These are phyloP conservation scores for Syngnathus rostellatus DNA, from an alignment of 2,797 vertebrate genomes.

Conservation along the genomic window DNA sequence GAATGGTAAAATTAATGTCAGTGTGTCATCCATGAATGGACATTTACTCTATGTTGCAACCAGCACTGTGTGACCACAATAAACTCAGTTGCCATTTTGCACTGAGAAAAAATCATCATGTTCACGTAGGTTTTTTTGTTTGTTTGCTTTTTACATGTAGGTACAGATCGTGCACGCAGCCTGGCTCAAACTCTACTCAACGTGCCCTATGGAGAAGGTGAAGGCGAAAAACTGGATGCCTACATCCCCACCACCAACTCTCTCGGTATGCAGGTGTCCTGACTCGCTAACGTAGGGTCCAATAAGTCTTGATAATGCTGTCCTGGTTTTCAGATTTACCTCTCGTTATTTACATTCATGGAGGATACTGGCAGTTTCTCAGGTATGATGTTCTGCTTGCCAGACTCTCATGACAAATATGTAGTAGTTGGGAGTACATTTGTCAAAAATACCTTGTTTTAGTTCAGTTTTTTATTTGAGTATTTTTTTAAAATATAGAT, in stretches of 20 bases:
- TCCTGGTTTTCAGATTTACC: conserved; percentile 64
- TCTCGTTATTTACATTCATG: conserved; percentile 84
- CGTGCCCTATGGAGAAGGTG: conserved; percentile 74
- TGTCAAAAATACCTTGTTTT: too few species aligned
- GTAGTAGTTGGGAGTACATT: background rate
- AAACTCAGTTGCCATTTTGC: too few species aligned
- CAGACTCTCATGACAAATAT: background rate
- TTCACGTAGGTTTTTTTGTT: too few species aligned
- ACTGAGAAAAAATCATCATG: too few species aligned
- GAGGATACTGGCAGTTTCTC: conserved; percentile 90
- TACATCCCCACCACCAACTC: conserved; percentile 72
- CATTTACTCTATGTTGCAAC: background rate
- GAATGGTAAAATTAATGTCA: background rate
- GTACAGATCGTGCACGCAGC: conserved; percentile 68
- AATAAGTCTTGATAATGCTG: background rate
- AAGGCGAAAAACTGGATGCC: conserved; percentile 79
- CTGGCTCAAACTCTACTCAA: conserved; percentile 64
- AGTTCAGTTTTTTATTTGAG: too few species aligned
- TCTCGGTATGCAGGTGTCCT: conserved; percentile 49
- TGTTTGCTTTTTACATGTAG: conserved; percentile 49
- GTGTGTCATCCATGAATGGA: background rate
- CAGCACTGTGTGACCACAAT: too few species aligned
- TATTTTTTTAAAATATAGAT: too few species aligned
- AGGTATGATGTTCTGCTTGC: conserved; percentile 65
- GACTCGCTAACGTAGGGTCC: background rate